Base-by-base conservation (phyloP, 2,113 vertebrate genomes). In the Gobiocypris rarus region DNA sequence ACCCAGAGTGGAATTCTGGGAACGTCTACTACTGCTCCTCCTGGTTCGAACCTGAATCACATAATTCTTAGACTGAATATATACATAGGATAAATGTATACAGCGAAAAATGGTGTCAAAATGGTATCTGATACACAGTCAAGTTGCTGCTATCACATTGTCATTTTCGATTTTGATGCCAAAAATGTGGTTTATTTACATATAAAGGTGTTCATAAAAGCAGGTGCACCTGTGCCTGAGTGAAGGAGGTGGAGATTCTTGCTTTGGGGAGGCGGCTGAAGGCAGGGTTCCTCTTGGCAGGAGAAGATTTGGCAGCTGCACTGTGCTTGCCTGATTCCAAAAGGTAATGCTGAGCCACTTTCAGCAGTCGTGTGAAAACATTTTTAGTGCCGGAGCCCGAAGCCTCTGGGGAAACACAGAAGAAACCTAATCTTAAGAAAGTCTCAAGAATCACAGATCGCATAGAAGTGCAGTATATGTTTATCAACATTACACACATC, bases 311-410 rank as follows among this genome's bases (percentile, higher is more conserved):
- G 26, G 67, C 83, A 11, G 87, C 80, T 0, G 24, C 15, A 14
- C 48, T 85, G 26, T 89, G 81, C 34, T 83, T 81, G 48, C 86
- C 84, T 0, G 90, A 85, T 22, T 90, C 88, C 48, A 89, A 38
- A 80, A 95, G 69, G 88, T 89, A 92, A 8, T 85, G 86, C 83
- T 93, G 91, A 8, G 91, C 92, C 63, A 91, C 54, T 13, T 83
- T 89, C 81, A 93, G 70, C 67, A 93, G 54, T 1, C 91, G 88
- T 1, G 74, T 84, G 81, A 94, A 84, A 10, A 92, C 85, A 52
- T 84, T 89, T 67, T 87, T 88, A 11, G 88, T 43, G 11, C 84
- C 79, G 1, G 87, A 54, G 3, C 85, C 76, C 9, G 87, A 71
- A 48, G 78, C 59, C 19, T 89, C 90, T 91, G 63, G 0, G 70